Evolutionary conservation across 2,888 invertebrate genomes (phyloP), one percentile per base, ranked within the genome.

Genomic region (Coelogynopora nodosa): DNA sequence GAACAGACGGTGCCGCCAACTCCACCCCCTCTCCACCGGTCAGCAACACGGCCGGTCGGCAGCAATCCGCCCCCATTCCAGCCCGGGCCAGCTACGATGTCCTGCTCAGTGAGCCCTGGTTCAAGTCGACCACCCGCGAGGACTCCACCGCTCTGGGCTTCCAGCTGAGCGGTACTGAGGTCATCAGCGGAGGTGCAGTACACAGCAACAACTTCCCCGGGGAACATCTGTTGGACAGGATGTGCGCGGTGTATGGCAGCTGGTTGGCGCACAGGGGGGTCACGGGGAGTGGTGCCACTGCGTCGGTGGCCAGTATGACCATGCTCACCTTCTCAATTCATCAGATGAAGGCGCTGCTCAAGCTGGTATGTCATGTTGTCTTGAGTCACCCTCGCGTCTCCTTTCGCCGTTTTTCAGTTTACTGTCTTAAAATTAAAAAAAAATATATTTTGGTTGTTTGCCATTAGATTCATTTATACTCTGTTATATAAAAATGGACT

Each of bases 221-320:
- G 2, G 84, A 84, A 26, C 49, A 49, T 31, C 28, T 84, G 28
- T 49, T 84, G 18, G 67, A 49, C 1, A 0, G 84, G 26, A 84
- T 84, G 30, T 84, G 84, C 49, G 30, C 84, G 2, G 84, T 49
- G 10, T 84, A 84, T 49, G 84, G 84, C 18, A 31, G 31, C 23
- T 31, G 49, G 49, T 27, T 49, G 30, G 31, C 84, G 23, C 84
- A 84, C 31, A 30, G 84, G 18, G 49, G 49, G 18, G 49, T 49
- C 10, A 49, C 49, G 10, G 49, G 49, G 49, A 49, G 49, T 49
- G 49, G 49, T 5, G 49, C 49, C 5, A 49, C 49, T 13, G 49
- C 49, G 5, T 5, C 49, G 5, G 49, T 49, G 49, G 49, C 49
- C 18, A 18, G 18, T 49, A 5, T 49, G 10, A 49, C 49, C 49